Base-by-base conservation (phyloP, 2,888 invertebrate species). In the Diarsia brunnea region DNA sequence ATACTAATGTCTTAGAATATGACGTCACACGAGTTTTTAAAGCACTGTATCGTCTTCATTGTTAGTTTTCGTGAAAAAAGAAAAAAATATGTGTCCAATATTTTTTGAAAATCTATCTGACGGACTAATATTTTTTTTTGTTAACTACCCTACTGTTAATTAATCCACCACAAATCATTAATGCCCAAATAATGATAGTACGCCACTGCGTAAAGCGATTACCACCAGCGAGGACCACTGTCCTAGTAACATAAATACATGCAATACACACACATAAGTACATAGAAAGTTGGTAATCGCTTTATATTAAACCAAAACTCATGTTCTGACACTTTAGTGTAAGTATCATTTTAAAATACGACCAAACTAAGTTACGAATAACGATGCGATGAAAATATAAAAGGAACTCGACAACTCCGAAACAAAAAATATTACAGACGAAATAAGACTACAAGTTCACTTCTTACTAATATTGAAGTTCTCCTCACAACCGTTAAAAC, bases 401-500 rank as follows among this genome's bases (percentile, higher is more conserved):
- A 43, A 66, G 10, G 43, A 10, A 38, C 5, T 49, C 0, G 43
- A 24, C 21, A 60, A 0, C 27, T n/a, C 16, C n/a, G 11, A n/a
- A 60, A 49, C 43, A 12, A 60, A 55, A 65, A 14, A 38, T 14
- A 43, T 31, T 49, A 21, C 7, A 31, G 27, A 45, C 5, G 12
- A 43, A 69, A 73, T 47, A 27, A 63, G 11, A 14, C 19, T 69
- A 3, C 5, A 55, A 70, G n/a, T 55, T 24, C 8, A 27, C 16
- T 47, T 65, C 53, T 65, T 24, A 66, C 7, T 21, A 10, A 64
- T 12, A n/a, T 38, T 24, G 21, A 68, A 79, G 10, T 12, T 58
- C 47, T 78, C 27, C 45, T 31, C 61, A n/a, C 14, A 63, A 64
- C 61, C 16, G 19, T 70, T 55, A 65, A 74, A 67, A 55, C 38